A percentile compares a stretch with the other conserved stretches of the same genome.
phyloP scores from a whole-genome alignment of 2,888 invertebrate genomes.

The Andrena flavipes region DNA sequence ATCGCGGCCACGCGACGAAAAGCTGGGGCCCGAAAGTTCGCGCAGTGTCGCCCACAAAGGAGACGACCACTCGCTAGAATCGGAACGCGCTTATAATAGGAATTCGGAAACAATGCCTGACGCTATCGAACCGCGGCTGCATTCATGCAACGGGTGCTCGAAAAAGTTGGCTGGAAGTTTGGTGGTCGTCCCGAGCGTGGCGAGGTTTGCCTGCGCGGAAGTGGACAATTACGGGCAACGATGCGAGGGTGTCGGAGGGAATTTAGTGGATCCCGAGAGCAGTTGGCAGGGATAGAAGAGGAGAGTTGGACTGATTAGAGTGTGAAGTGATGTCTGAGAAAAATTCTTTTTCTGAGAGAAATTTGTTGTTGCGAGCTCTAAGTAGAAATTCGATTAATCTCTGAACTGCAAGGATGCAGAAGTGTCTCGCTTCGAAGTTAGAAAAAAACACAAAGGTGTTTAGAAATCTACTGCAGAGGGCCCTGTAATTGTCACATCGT shows the following conservation, averaged over 20 bases:
- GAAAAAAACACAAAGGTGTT: no score
- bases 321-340: no score
- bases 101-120: conserved; percentile 78
- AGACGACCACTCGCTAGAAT: conserved; percentile 56
- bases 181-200: conserved; percentile 7
- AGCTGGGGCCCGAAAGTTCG: conserved; percentile 46
- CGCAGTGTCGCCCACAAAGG: conserved; percentile 60
- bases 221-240: conserved; percentile 7
- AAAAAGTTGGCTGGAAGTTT: conserved; percentile 34
- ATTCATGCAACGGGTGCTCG: conserved; percentile 49
- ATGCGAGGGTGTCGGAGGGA: neutral
- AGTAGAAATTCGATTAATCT: no score
- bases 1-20: conserved; percentile 32
- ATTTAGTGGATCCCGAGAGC: neutral
- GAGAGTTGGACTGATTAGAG: no score
- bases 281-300: no score
- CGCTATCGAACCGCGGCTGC: conserved; percentile 73
- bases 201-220: neutral
- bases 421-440: no score
- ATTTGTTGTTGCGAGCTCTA: no score
- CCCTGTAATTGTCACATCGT: no score
- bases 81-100: conserved; percentile 73
- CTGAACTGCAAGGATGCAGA: no score
- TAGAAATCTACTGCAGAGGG: no score
- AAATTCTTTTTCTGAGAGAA: no score